Conservation (phyloP, 23 tunicate species). For the Corella eumyota region DNA sequence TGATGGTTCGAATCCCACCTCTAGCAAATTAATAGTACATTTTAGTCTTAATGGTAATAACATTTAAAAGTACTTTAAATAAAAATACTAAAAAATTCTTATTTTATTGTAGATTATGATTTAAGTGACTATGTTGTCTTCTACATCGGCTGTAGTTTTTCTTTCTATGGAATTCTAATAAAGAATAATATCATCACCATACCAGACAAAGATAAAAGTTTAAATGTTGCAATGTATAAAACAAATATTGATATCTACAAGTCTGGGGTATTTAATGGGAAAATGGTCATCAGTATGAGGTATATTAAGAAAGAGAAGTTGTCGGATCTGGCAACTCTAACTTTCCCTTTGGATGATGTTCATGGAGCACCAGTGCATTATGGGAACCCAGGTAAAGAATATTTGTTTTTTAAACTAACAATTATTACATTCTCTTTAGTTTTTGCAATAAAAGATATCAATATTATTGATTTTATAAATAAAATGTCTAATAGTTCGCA, state of each 20-base stretch:
- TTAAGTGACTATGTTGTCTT: constrained; percentile 10
- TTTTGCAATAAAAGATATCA: too few relatives aligned
- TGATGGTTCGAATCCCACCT: too few relatives aligned
- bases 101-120: constrained; percentile 2
- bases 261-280: constrained; percentile 53
- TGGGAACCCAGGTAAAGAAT: constrained; percentile 53
- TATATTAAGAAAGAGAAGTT: constrained; percentile 33
- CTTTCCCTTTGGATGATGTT: constrained; percentile 39
- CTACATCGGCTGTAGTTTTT: constrained; percentile 90
- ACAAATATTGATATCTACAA: constrained; percentile 32
- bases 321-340: constrained; percentile 19
- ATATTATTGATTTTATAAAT: too few relatives aligned
- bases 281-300: constrained; percentile 72
- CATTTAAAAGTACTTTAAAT: too few relatives aligned
- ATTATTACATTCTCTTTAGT: too few relatives aligned
- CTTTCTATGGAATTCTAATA: constrained; percentile 56
- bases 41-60: too few relatives aligned
- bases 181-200: constrained; percentile 19
- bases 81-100: too few relatives aligned
- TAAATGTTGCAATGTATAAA: constrained; percentile 49
- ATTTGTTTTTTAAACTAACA: too few relatives aligned
- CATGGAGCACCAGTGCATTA: constrained; percentile 84
- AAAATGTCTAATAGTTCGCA: neutral
- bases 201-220: neutral
- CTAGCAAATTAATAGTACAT: too few relatives aligned